Base-by-base conservation (phyloP, 2,888 invertebrate species). In the Eristalinus aeneus region DNA sequence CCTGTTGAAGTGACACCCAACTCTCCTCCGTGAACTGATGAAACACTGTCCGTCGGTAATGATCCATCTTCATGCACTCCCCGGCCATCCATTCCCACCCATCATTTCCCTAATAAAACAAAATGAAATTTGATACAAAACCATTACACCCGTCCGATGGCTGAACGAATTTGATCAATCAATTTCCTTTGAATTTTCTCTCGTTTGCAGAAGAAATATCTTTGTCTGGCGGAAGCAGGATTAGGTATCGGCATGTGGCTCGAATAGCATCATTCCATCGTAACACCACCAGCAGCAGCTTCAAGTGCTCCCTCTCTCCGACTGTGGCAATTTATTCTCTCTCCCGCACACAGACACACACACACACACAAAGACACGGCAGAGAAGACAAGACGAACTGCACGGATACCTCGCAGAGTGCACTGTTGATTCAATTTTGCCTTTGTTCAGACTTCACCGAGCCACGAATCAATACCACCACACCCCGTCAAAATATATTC, bases 211-310 rank as follows among this genome's bases (percentile, higher is more conserved):
- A 86, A 74, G 77, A 86, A 82, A 82, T 54, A 78, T 74, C 73
- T 23, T 54, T 61, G 81, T 64, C 72, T 74, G 77, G 60, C 64
- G 77, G 77, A 73, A 72, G 86, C 77, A 78, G 77, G 65, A 71
- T 67, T 77, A 82, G 73, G 64, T 58, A 82, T 78, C 63, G 71
- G 77, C 86, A 86, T 86, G 86, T 74, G 86, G 82, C 61, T 86
- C 65, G 74, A 82, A 86, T 86, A 86, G 64, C 82, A 86, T 78
- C 61, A 74, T 78, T 82, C 67, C 77, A 77, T 77, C 82, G 65
- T 65, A 68, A 72, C 71, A 76, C 56, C 72, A 73, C 27, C 27
- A 27, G 27, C 27, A 27, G 53, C 76, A 46, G 46, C 46, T 46
- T 8, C 16, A 16, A 16, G 16, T 16, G 46, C 46, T 16, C 46